Conservation (phyloP, 35 echinoderm and acorn worm species). For the Ophiothrix spiculata region DNA sequence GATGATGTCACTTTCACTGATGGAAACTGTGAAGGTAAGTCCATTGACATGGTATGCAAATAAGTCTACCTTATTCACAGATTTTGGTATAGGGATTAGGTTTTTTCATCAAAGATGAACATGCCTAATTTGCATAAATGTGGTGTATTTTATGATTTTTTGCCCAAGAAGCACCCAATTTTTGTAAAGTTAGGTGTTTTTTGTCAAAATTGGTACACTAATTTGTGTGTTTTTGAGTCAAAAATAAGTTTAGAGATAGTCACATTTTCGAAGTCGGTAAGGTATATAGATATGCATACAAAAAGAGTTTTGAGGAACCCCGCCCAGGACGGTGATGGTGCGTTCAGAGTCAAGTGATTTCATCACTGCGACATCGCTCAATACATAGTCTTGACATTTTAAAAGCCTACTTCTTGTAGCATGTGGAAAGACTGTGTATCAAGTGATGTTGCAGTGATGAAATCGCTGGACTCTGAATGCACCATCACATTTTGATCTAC, state of each 20-base stretch:
- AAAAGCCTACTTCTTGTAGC: not conserved
- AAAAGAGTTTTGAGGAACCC: not conserved
- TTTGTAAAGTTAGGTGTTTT: not conserved
- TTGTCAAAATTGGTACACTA: too few species aligned
- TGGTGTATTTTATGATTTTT: not conserved
- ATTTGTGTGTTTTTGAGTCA: too few species aligned
- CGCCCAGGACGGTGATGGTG: not conserved
- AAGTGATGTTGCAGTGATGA: too few species aligned
- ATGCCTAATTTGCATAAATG: not conserved
- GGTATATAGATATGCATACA: not conserved
- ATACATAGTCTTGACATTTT: not conserved
- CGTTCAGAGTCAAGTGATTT: not conserved
- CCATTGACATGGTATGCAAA: not conserved
- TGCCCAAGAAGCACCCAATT: not conserved
- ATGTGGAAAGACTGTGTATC: not conserved
- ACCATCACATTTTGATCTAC: too few species aligned
- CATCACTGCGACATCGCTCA: not conserved
- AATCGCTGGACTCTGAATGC: too few species aligned
- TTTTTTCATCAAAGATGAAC: not conserved
- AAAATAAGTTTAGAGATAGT: too few species aligned
- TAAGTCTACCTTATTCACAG: not conserved
- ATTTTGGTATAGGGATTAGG: not conserved
- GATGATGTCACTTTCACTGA: constrained; percentile 63
- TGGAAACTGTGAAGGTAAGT: constrained; percentile 69
- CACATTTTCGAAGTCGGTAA: not conserved